Base-by-base conservation (phyloP, 2,113 vertebrate genomes). In the Tringa solitaria region DNA sequence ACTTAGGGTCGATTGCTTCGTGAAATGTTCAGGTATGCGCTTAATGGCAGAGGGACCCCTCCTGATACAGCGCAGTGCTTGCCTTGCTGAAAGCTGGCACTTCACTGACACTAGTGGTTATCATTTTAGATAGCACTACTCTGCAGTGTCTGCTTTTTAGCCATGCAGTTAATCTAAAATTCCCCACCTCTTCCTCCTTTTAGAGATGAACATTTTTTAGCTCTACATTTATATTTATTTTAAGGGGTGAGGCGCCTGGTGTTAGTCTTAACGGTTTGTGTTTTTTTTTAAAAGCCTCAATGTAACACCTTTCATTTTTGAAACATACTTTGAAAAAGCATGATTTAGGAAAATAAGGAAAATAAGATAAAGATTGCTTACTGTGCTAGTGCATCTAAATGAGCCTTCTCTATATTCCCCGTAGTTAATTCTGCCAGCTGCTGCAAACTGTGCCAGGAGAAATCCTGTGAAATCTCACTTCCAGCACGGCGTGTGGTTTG, bases 401-500 rank as follows among this genome's bases (percentile, higher is more conserved):
- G 24, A 72, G 26, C 26, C 46, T 75, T 50, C 17, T 54, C 0
- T 61, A 4, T 54, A 7, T 69, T 87, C 16, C 5, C 67, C 3
- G 5, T 67, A 17, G 43, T 64, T 86, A 37, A 19, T 88, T 84
- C 43, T 60, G 60, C 74, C 22, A 88, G 57, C 51, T 78, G 54
- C 72, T 75, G 48, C 41, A 64, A 60, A 59, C 37, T 63, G 14
- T 60, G 37, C 27, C 68, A 33, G 37, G 45, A 39, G 5, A 76
- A 63, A n/a, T 72, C 67, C 46, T 51, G 9, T 72, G 24, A 74
- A 90, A 64, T 84, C 12, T 5, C 7, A 26, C 41, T 88, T 85
- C 24, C 28, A 75, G 0, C 12, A 9, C 0, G 1, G 14, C 28
- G 12, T 3, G 4, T 21, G 56, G 33, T 56, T 93, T 73, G 24